These are phyloP conservation scores for Rhabdomys pumilio DNA, from an alignment of 2,797 vertebrate genomes.

Conservation along the genomic window DNA sequence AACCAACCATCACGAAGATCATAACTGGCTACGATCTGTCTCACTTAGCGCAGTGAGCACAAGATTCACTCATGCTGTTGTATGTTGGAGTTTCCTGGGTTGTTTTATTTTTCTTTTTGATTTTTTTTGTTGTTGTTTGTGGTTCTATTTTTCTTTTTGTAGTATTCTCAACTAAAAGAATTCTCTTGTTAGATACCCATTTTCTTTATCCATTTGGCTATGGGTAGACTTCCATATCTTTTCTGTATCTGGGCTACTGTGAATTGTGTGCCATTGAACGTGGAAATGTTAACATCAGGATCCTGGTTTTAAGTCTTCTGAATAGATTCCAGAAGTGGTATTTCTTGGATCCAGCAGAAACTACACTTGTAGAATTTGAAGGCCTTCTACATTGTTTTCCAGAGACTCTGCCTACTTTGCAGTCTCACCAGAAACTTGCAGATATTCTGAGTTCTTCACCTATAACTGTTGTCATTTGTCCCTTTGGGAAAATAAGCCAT, in stretches of 20 bases:
- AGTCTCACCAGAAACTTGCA: not conserved
- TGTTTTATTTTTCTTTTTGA: not conserved
- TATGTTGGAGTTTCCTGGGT: not conserved
- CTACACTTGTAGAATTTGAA: not conserved
- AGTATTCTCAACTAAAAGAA: too few relatives aligned
- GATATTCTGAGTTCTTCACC: not conserved
- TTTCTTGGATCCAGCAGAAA: not conserved
- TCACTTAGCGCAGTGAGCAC: not conserved
- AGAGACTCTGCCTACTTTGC: not conserved
- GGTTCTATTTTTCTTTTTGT: too few relatives aligned
- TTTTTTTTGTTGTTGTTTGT: not conserved
- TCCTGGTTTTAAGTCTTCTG: not conserved
- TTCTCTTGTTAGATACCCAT: too few relatives aligned
- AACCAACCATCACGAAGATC: not conserved
- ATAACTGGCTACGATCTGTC: not conserved
- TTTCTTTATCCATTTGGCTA: not conserved
- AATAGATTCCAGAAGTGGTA: not conserved
- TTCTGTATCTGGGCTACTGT: not conserved
- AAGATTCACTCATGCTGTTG: too few relatives aligned
- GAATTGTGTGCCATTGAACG: not conserved
- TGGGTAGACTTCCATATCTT: not conserved
- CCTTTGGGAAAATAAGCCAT: not conserved
- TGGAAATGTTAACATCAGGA: not conserved
- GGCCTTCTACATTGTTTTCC: not conserved
- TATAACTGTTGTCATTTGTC: not conserved